These are phyloP conservation scores for Drosophila ogumai DNA, from an alignment of 1,140 invertebrate genomes.

Conservation along the genomic window DNA sequence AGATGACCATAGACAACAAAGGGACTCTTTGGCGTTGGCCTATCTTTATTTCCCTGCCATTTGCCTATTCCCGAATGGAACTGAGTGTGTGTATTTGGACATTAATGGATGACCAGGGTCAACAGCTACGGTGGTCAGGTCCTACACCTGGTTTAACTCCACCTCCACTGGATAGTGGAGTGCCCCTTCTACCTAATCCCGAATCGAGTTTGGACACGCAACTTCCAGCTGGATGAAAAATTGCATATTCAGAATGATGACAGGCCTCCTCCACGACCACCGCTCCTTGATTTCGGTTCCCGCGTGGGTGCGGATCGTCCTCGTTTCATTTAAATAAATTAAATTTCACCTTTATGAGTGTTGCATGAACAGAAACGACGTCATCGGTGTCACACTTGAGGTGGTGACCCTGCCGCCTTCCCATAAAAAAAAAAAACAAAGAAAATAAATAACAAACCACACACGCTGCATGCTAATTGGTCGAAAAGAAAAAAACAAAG, in stretches of 20 bases:
- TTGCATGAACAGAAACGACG: conserved; percentile 33
- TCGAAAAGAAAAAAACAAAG: conserved; percentile 35
- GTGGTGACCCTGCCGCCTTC: conserved; percentile 18
- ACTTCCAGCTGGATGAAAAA: conserved; percentile 70
- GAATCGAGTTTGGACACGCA: conserved; percentile 52
- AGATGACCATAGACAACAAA: conserved; percentile 45
- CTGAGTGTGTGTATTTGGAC: conserved; percentile 2
- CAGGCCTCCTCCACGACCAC: conserved; percentile 24
- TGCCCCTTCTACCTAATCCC: background rate
- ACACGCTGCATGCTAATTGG: conserved; percentile 75
- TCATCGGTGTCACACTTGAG: conserved; percentile 74
- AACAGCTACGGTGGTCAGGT: conserved; percentile 23
- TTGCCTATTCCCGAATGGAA: conserved; percentile 33
- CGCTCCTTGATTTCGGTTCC: conserved; percentile 57
- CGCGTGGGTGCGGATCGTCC: conserved; percentile 46
- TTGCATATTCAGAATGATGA: conserved; percentile 67
- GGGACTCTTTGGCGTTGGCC: conserved; percentile 20
- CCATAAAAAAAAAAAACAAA: background rate
- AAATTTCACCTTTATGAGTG: conserved; percentile 70
- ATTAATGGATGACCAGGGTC: conserved; percentile 60
- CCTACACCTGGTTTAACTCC: background rate
- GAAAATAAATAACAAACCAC: conserved; percentile 25
- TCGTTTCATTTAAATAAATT: conserved; percentile 79
- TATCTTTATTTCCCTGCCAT: conserved; percentile 18
- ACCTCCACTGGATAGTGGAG: background rate